Conservation (phyloP, 2,797 vertebrate species). For the Takifugu ocellatus region DNA sequence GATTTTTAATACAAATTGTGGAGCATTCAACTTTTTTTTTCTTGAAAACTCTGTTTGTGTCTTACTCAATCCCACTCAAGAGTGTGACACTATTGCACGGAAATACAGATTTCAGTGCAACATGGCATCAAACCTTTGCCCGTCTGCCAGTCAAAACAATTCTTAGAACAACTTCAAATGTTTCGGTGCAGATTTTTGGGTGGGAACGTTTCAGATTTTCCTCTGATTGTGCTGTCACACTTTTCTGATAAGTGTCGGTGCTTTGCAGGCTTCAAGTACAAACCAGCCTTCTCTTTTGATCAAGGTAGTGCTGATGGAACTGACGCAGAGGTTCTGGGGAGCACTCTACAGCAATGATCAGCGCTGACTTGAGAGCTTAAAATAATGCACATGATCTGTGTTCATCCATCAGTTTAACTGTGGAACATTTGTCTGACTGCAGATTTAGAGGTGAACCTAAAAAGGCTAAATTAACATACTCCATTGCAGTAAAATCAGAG, state of each 20-base stretch:
- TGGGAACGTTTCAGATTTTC: conserved; percentile 3
- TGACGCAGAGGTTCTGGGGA: too few relatives aligned
- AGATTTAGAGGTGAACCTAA: too few relatives aligned
- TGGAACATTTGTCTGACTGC: too few relatives aligned
- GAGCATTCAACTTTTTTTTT: conserved; percentile 19
- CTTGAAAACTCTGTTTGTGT: conserved; percentile 30
- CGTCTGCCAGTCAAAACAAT: background rate
- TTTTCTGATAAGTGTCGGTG: conserved; percentile 24
- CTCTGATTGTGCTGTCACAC: conserved; percentile 1
- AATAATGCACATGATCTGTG: too few relatives aligned
- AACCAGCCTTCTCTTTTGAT: too few relatives aligned
- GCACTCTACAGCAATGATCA: too few relatives aligned
- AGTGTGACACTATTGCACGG: conserved; percentile 37
- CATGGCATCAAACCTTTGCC: conserved; percentile 44
- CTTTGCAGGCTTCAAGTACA: conserved; percentile 21
- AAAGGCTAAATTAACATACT: too few relatives aligned
- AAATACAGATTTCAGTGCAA: conserved; percentile 29
- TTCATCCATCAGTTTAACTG: too few relatives aligned
- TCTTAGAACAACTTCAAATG: background rate
- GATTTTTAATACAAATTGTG: conserved; percentile 53
- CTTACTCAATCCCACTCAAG: conserved; percentile 22
- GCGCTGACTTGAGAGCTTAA: too few relatives aligned
- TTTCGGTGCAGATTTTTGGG: conserved; percentile 9
- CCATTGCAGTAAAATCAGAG: too few relatives aligned
- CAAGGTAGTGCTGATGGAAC: too few relatives aligned